Conservation (phyloP, 37 sponge, comb jelly and placozoan species). For the Axinella damicornis region DNA sequence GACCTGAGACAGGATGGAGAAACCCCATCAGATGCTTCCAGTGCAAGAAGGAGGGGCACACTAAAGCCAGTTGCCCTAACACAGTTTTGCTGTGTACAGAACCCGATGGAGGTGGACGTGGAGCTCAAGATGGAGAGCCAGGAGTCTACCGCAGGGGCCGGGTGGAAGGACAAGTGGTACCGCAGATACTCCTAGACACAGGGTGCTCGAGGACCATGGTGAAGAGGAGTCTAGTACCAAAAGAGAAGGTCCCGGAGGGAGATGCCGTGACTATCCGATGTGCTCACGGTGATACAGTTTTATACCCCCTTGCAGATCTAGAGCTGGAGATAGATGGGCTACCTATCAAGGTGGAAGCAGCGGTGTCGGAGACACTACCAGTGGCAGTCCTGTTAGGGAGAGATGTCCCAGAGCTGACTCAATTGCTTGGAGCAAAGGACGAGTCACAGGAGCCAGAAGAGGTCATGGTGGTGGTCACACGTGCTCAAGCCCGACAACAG, state of each 20-base stretch:
- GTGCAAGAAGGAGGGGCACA: constrained; percentile 34
- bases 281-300: constrained; percentile 55
- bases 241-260: constrained; percentile 26
- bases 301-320: constrained; percentile 36
- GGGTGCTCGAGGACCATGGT: constrained; percentile 49
- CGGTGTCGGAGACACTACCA: constrained; percentile 49
- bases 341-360: constrained; percentile 19
- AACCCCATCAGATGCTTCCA: constrained; percentile 20
- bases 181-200: constrained; percentile 19
- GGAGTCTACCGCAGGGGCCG: not conserved
- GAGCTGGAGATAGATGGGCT: constrained; percentile 14
- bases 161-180: constrained; percentile 10
- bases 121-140: no score
- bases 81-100: no score
- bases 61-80: no score
- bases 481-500: constrained; percentile 14
- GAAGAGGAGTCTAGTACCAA: constrained; percentile 29
- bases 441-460: constrained; percentile 14
- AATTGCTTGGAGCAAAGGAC: no score
- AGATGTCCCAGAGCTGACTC: constrained; percentile 45
- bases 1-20: no score
- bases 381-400: constrained; percentile 38
- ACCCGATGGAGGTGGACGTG: no score
- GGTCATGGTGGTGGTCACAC: constrained; percentile 15
- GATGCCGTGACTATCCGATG: constrained; percentile 54